Evolutionary conservation across 2,113 vertebrate genomes (phyloP).

Genomic region (Rattus rattus): DNA sequence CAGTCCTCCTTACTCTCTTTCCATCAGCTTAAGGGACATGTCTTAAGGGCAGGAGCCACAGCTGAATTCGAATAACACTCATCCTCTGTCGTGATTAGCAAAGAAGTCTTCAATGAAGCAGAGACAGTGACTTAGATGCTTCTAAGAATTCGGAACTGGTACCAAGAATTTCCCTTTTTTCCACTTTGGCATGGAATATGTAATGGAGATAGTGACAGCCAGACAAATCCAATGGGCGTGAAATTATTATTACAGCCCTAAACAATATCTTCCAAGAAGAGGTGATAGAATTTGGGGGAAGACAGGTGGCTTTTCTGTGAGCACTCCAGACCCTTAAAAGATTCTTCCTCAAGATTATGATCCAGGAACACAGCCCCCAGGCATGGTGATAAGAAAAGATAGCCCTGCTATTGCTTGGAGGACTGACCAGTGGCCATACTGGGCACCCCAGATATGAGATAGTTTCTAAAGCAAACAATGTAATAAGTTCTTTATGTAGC

Average conservation of each 20-base stretch:
- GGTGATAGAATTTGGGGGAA: rapidly evolving
- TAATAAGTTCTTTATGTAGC: background rate
- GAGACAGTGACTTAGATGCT: background rate
- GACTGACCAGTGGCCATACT: background rate
- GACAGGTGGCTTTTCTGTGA: background rate
- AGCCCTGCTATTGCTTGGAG: background rate
- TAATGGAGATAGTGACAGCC: background rate
- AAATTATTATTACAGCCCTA: background rate
- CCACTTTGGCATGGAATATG: background rate
- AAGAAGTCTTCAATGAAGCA: background rate
- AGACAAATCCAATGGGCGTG: background rate
- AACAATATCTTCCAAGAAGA: background rate
- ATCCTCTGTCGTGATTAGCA: background rate
- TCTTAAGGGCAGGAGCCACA: rapidly evolving
- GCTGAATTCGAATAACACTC: background rate
- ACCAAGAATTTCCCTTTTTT: background rate
- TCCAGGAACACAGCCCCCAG: background rate
- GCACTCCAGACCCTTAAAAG: background rate
- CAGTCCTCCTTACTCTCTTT: rapidly evolving
- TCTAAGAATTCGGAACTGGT: background rate
- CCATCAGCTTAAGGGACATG: background rate
- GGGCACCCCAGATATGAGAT: background rate
- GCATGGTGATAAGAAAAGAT: background rate
- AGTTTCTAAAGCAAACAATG: background rate
- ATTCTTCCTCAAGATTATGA: background rate